A percentile compares a stretch with the other conserved stretches of the same genome.
These are phyloP conservation scores for Hippocampus abdominalis DNA, from an alignment of 2,113 vertebrate species.

Conservation along the genomic window DNA sequence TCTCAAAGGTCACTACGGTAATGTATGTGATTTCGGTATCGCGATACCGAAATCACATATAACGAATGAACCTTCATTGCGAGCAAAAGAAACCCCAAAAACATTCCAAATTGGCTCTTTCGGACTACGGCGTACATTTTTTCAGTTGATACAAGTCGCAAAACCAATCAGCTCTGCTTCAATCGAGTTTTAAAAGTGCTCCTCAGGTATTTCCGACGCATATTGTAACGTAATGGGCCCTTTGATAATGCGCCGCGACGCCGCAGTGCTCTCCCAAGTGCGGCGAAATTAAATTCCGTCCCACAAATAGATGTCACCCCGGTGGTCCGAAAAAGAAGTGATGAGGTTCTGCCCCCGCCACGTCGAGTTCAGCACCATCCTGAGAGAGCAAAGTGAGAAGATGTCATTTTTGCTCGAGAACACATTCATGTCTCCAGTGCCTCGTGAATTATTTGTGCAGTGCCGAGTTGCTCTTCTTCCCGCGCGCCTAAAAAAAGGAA, in stretches of 20 bases:
- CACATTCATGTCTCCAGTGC: conserved; percentile 34
- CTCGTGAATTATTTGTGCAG: conserved; percentile 51
- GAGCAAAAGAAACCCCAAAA: neutral
- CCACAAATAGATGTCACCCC: conserved; percentile 32
- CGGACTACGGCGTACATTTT: neutral
- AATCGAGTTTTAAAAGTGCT: neutral
- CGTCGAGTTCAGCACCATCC: conserved; percentile 7
- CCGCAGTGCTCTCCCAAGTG: conserved; percentile 31
- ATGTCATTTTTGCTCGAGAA: conserved; percentile 46
- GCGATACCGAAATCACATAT: no score
- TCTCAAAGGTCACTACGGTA: no score
- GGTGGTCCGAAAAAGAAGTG: conserved; percentile 29
- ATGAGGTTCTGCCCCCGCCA: conserved; percentile 34
- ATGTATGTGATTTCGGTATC: no score
- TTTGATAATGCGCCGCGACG: conserved; percentile 24
- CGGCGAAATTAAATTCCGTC: conserved; percentile 49
- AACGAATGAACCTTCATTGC: neutral
- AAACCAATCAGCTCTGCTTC: neutral
- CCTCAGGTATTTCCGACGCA: neutral
- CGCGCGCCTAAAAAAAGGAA: conserved; percentile 17
- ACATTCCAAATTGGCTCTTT: neutral
- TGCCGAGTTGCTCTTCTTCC: conserved; percentile 1
- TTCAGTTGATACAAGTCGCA: neutral
- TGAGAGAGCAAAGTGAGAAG: conserved; percentile 33
- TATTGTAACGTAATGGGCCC: conserved; percentile 1